These are phyloP conservation scores for Linyphia triangularis DNA, from an alignment of 2,888 invertebrate species.

Conservation along the genomic window DNA sequence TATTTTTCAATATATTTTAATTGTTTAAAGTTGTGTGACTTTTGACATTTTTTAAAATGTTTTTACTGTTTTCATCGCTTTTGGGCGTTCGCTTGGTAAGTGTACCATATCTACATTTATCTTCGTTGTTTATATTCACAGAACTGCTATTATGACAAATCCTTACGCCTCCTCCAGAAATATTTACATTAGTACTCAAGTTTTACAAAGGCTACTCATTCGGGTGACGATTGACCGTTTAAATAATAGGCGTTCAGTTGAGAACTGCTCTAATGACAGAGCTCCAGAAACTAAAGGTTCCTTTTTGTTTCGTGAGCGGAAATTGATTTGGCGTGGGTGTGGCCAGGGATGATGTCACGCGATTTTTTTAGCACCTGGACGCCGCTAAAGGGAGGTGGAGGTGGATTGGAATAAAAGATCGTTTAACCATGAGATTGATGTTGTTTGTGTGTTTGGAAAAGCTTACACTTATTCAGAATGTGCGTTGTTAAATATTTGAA, in stretches of 20 bases:
- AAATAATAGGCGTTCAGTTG: slow-evolving; percentile 49
- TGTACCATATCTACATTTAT: too few species aligned
- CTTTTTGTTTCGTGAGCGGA: slow-evolving; percentile 11
- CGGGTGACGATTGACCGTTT: slow-evolving; percentile 33
- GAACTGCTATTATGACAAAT: too few species aligned
- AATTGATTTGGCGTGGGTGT: slow-evolving; percentile 61
- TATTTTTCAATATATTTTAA: too few species aligned
- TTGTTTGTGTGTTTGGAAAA: slow-evolving; percentile 3
- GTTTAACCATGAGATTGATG: neutral
- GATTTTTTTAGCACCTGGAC: slow-evolving; percentile 38
- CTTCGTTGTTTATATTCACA: too few species aligned
- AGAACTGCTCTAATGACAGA: slow-evolving; percentile 19
- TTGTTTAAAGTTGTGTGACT: too few species aligned
- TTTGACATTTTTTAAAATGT: too few species aligned
- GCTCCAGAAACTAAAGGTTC: slow-evolving; percentile 16
- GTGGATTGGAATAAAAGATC: neutral
- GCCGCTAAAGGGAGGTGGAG: slow-evolving; percentile 2
- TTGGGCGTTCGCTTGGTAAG: too few species aligned
- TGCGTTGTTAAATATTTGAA: too few species aligned
- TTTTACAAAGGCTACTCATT: neutral
- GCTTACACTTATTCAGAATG: neutral
- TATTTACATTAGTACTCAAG: too few species aligned
- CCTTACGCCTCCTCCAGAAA: too few species aligned
- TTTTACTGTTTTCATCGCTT: too few species aligned
- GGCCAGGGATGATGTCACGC: slow-evolving; percentile 46